Conservation (phyloP, 2,888 invertebrate genomes). For the Parnassius apollo region DNA sequence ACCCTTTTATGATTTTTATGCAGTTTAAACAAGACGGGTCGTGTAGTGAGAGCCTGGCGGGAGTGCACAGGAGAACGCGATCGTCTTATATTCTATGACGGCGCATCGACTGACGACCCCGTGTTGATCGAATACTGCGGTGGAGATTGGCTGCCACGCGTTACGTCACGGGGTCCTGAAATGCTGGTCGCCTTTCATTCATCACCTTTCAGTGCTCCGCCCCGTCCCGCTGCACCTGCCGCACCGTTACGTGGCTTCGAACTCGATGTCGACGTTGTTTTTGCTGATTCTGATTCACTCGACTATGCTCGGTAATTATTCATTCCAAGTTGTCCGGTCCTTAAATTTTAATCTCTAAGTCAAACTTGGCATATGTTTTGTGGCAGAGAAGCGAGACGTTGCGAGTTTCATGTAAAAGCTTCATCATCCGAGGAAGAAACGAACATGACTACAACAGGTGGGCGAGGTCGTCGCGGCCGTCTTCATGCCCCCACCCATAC, state of each 20-base stretch:
- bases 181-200: slow-evolving; percentile 95
- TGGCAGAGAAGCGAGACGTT: slow-evolving; percentile 78
- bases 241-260: slow-evolving; percentile 90
- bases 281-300: slow-evolving; percentile 92
- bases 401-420: slow-evolving; percentile 89
- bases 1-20: neutral
- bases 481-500: slow-evolving; percentile 91
- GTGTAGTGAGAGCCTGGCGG: slow-evolving; percentile 89
- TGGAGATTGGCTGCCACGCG: slow-evolving; percentile 90
- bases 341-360: neutral
- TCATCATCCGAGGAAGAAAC: slow-evolving; percentile 83
- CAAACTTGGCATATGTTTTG: neutral
- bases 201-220: slow-evolving; percentile 90
- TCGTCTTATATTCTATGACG: slow-evolving; percentile 92
- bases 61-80: slow-evolving; percentile 92
- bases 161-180: slow-evolving; percentile 85
- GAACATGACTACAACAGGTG: slow-evolving; percentile 70
- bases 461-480: slow-evolving; percentile 85
- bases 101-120: slow-evolving; percentile 89
- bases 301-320: slow-evolving; percentile 85
- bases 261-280: slow-evolving; percentile 90
- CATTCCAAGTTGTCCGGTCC: neutral
- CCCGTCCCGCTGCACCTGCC: slow-evolving; percentile 81
- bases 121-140: slow-evolving; percentile 94
- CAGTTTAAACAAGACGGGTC: slow-evolving; percentile 86